Percentiles rank a stretch among this genome's conserved stretches.
Evolutionary conservation across 2,888 invertebrate genomes (phyloP).

Genomic region (Agrochola lota): DNA sequence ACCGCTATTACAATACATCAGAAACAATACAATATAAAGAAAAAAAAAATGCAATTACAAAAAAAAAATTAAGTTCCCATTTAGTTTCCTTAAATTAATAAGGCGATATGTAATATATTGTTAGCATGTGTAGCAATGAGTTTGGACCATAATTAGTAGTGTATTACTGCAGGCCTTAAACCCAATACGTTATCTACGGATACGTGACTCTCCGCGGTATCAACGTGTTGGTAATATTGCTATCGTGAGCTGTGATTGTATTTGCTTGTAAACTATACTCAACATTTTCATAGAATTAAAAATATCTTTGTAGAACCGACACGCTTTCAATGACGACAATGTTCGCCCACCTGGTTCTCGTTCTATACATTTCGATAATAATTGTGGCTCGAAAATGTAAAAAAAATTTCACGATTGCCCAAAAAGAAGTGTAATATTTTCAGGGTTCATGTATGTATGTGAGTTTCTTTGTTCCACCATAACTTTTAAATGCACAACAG

Average conservation of each 20-base stretch:
- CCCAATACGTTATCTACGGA: constrained; percentile 55
- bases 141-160: constrained; percentile 21
- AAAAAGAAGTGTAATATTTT: too few relatives aligned
- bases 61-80: background rate
- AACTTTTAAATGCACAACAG: too few relatives aligned
- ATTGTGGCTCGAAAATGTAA: background rate
- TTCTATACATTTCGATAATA: background rate
- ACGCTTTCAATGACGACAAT: background rate
- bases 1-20: too few relatives aligned
- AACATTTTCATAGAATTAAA: constrained; percentile 12
- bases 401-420: background rate
- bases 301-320: constrained; percentile 4
- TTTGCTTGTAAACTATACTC: constrained; percentile 33
- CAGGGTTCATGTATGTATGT: too few relatives aligned
- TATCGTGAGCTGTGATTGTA: constrained; percentile 45
- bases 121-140: constrained; percentile 19
- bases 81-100: constrained; percentile 10
- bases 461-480: too few relatives aligned
- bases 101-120: background rate
- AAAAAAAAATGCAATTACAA: too few relatives aligned
- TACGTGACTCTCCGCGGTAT: constrained; percentile 59
- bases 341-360: background rate
- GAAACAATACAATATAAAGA: too few relatives aligned
- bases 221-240: constrained; percentile 18
- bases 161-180: constrained; percentile 46